These are phyloP conservation scores for Tretioscincus oriximinensis DNA, from an alignment of 2,113 vertebrate species.

Conservation along the genomic window DNA sequence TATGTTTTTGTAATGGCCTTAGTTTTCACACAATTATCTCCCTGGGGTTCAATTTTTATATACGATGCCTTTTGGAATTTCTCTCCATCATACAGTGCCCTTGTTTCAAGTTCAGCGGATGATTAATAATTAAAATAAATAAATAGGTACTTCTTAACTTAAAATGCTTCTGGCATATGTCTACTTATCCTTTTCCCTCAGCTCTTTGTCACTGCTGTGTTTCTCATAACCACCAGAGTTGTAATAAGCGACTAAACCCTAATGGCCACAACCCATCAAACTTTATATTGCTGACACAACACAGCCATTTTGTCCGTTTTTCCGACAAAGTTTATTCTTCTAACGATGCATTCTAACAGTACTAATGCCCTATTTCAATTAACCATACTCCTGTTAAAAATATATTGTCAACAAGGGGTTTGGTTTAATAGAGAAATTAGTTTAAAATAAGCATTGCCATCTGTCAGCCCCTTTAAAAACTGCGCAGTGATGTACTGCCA, in stretches of 20 bases:
- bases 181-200: not conserved
- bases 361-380: conserved; percentile 16
- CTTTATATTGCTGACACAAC: not conserved
- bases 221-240: not conserved
- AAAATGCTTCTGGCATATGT: too few relatives aligned
- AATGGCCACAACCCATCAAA: fast-evolving
- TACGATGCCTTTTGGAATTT: not conserved
- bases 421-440: conserved; percentile 57
- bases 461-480: conserved; percentile 46
- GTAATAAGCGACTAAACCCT: not conserved
- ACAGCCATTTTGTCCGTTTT: not conserved
- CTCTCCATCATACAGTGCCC: too few relatives aligned
- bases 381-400: conserved; percentile 44
- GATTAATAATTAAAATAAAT: not conserved
- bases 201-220: not conserved
- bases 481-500: conserved; percentile 37
- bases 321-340: not conserved
- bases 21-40: too few relatives aligned
- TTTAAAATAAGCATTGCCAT: conserved; percentile 61
- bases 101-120: not conserved
- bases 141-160: not conserved
- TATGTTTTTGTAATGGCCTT: too few relatives aligned
- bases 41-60: not conserved
- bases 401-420: conserved; percentile 45
- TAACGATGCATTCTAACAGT: conserved; percentile 5